Percentiles rank a stretch among this genome's conserved stretches.
These are phyloP conservation scores for Miichthys miiuy DNA, from an alignment of 2,797 vertebrate genomes.

Conservation along the genomic window DNA sequence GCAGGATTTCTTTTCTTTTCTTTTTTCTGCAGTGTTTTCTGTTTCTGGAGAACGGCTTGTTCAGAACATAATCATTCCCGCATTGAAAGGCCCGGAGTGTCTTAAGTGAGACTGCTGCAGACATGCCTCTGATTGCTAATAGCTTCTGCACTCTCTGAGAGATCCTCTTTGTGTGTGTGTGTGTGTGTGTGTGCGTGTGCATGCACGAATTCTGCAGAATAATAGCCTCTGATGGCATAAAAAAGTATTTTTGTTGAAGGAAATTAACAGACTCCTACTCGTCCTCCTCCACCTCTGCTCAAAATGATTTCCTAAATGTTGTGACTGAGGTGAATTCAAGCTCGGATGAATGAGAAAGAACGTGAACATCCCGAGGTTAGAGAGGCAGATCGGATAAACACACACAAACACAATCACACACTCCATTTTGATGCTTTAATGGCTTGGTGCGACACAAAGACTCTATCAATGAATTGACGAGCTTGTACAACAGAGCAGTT, in stretches of 20 bases:
- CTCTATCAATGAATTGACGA: neutral
- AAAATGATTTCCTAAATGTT: neutral
- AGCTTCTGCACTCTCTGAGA: conserved; percentile 14
- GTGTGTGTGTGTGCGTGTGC: conserved; percentile 11
- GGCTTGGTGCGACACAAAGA: neutral
- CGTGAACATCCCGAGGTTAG: neutral
- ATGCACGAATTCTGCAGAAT: conserved; percentile 1
- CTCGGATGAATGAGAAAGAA: neutral
- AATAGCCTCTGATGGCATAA: conserved; percentile 22
- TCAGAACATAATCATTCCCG: conserved; percentile 17
- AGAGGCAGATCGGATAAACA: neutral
- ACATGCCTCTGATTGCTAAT: conserved; percentile 51
- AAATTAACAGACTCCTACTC: conserved; percentile 1
- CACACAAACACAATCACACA: neutral
- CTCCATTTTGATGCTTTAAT: neutral
- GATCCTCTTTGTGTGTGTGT: conserved; percentile 4
- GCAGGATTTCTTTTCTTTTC: neutral
- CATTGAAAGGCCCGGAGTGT: conserved; percentile 27
- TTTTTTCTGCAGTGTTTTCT: conserved; percentile 2
- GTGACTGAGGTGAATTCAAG: conserved; percentile 14
- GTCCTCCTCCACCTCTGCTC: neutral
- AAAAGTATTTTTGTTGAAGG: neutral
- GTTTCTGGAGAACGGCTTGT: conserved; percentile 21
- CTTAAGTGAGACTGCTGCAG: conserved; percentile 49
- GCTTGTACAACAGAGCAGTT: neutral